Evolutionary conservation across 53 echinoderm and acorn worm genomes (phyloP).

Genomic region (Mesocentrotus franciscanus): DNA sequence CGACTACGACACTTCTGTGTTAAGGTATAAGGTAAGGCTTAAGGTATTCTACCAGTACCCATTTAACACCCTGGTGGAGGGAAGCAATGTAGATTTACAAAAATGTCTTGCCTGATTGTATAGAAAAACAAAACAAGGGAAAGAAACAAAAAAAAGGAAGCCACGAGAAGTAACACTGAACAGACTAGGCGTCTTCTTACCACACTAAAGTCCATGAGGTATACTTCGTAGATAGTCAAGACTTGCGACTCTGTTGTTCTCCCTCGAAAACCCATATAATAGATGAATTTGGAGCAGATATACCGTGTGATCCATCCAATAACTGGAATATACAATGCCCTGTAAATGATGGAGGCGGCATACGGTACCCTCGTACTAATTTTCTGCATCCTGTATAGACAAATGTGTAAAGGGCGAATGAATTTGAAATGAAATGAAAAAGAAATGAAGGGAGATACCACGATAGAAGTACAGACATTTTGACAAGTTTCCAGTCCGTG

Average conservation of each 20-base stretch:
- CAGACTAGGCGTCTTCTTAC: background rate
- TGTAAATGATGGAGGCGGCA: background rate
- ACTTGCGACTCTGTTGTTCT: conserved; percentile 11
- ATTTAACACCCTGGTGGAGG: too few relatives aligned
- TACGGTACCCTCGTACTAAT: background rate
- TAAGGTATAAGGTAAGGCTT: too few relatives aligned
- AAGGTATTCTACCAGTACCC: too few relatives aligned
- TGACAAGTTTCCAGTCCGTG: background rate
- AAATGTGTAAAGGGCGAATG: background rate
- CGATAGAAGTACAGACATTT: background rate
- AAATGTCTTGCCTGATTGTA: too few relatives aligned
- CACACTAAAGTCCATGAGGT: background rate
- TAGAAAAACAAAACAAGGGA: too few relatives aligned
- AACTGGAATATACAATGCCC: conserved; percentile 3
- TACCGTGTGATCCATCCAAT: background rate
- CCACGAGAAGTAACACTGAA: too few relatives aligned
- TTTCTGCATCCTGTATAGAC: background rate
- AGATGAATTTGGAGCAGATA: background rate
- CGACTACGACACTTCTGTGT: too few relatives aligned
- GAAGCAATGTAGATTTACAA: too few relatives aligned
- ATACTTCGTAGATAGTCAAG: background rate
- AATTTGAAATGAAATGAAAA: background rate
- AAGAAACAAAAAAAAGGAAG: too few relatives aligned
- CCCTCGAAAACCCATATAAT: background rate
- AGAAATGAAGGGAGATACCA: background rate